Conservation (phyloP, 2,113 vertebrate species). For the Larimichthys polyactis region DNA sequence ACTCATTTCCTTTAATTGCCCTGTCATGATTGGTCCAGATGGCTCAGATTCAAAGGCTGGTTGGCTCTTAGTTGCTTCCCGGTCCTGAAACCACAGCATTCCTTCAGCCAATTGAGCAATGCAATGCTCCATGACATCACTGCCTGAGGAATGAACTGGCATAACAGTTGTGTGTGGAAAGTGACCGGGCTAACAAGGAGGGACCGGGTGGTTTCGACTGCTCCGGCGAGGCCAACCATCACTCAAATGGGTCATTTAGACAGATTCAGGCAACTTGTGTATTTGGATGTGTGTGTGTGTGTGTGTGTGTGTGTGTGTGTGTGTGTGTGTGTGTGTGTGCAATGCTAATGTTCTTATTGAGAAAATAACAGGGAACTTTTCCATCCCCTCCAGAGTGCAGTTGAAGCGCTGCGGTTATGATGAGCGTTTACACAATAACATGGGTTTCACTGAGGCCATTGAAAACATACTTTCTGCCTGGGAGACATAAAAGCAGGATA, state of each 20-base stretch:
- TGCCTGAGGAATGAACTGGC: constrained; percentile 80
- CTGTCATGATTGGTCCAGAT: constrained; percentile 45
- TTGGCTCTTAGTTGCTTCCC: constrained; percentile 30
- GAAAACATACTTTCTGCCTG: constrained; percentile 45
- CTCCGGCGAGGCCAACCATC: constrained; percentile 40
- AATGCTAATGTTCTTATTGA: constrained; percentile 41
- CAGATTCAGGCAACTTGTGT: constrained; percentile 14
- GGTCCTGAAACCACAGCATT: constrained; percentile 80
- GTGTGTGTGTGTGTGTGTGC: constrained; percentile 5
- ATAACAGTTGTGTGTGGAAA: constrained; percentile 69
- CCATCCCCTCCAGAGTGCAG: constrained; percentile 37
- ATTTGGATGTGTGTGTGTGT: not conserved
- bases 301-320: not conserved
- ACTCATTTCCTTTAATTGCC: constrained; percentile 50
- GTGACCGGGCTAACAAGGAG: constrained; percentile 70
- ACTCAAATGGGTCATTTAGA: constrained; percentile 54
- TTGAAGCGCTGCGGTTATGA: constrained; percentile 54
- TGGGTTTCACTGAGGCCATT: constrained; percentile 28
- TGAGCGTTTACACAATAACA: constrained; percentile 57
- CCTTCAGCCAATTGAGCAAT: constrained; percentile 73
- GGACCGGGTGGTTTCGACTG: constrained; percentile 52
- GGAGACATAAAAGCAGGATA: constrained; percentile 23
- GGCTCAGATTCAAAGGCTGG: constrained; percentile 42
- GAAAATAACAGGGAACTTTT: constrained; percentile 44
- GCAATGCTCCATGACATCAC: constrained; percentile 79